Base-by-base conservation (phyloP, 2,888 invertebrate species). In the Trilocha varians region DNA sequence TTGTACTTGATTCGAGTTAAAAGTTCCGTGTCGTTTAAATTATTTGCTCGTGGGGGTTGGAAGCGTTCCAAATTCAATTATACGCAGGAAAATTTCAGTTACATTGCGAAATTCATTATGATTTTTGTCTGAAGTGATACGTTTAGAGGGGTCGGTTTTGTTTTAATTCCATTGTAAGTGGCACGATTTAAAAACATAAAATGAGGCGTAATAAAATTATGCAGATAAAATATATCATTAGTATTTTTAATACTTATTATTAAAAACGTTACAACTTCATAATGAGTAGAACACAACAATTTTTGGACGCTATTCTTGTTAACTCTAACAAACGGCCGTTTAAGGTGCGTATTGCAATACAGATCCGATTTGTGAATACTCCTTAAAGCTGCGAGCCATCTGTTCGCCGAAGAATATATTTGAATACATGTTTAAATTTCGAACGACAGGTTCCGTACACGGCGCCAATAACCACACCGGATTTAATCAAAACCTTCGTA, bases 41-140 rank as follows among this genome's bases (percentile, higher is more conserved):
- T 76, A 82, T 82, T 76, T 79, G 74, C 72, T 75, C 71, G 69
- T 60, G 47, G 71, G 70, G 76, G 69, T 75, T 83, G 83, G 80
- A 78, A 65, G 66, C 59, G 68, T 65, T 80, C 82, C 78, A 83
- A 84, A 83, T 84, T 79, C 74, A 79, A 82, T 82, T 82, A 77
- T 71, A 74, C 74, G 67, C 68, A 70, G 70, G 68, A 73, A 71
- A 71, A 72, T 68, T 71, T 73, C 62, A 63, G 74, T 71, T 65
- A 65, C 68, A 72, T 73, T 62, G 65, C 65, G 65, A 65, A 74
- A 76, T 73, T 74, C 62, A 66, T 74, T 76, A 69, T 65, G 63
- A 71, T 70, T 65, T 66, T 62, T 71, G 59, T 60, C 57, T 55
- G 50, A 48, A 48, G 60, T 55, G 59, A 67, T 66, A 62, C 57